phyloP scores from a whole-genome alignment of 2,797 vertebrate genomes.

The Chelonia mydas region DNA sequence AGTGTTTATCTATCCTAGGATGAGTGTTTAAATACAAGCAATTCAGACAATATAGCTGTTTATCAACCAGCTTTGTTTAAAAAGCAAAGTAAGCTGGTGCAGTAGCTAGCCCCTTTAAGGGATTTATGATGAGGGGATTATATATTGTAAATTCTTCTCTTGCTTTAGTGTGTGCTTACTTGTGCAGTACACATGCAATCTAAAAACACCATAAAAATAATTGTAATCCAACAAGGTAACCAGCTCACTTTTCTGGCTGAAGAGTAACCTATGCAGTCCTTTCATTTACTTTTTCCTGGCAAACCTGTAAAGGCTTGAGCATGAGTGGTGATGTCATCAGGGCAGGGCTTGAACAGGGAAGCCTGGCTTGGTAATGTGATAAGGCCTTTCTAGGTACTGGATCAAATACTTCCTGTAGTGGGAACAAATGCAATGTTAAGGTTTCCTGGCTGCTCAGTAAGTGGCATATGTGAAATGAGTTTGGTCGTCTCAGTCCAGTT shows the following conservation, averaged over 20 bases:
- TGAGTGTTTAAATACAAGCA: background rate
- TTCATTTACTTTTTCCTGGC: background rate
- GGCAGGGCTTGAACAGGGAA: background rate
- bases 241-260: background rate
- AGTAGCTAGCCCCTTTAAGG: background rate
- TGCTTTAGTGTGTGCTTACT: background rate
- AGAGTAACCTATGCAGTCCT: background rate
- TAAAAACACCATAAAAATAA: background rate
- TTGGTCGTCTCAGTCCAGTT: background rate
- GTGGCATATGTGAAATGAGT: background rate
- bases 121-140: background rate
- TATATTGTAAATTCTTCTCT: background rate
- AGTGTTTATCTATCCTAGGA: background rate
- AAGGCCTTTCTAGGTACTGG: background rate
- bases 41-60: background rate
- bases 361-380: background rate
- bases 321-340: fast-evolving
- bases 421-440: background rate
- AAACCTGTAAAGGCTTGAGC: background rate
- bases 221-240: background rate
- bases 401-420: background rate
- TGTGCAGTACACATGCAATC: background rate
- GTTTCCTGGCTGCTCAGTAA: background rate
- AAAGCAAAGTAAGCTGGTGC: background rate
- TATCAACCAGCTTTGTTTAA: background rate